Percentiles rank a stretch among this genome's conserved stretches.
These are phyloP conservation scores for Halcyon leucocephala DNA, from an alignment of 2,797 vertebrate species.

Conservation along the genomic window DNA sequence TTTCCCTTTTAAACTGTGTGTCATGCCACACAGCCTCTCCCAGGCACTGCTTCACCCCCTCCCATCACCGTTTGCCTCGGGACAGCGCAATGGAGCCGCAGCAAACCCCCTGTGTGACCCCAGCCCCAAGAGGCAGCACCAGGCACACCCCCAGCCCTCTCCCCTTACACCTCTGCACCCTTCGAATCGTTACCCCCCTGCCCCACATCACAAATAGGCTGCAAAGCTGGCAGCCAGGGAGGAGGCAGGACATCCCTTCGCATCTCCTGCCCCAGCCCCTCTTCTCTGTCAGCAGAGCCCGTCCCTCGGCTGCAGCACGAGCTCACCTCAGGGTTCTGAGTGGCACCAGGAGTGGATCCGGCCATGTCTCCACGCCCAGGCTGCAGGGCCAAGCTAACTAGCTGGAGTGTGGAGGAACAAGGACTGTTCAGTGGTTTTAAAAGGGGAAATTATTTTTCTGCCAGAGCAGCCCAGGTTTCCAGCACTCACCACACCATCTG, in stretches of 20 bases:
- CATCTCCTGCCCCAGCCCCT: background rate
- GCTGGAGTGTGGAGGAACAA: background rate
- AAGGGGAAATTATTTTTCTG: slow-evolving; percentile 44
- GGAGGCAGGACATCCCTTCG: background rate
- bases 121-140: background rate
- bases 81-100: accelerated
- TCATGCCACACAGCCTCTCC: background rate
- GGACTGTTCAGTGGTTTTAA: slow-evolving; percentile 36
- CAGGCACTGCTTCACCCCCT: accelerated
- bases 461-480: slow-evolving; percentile 23
- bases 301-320: background rate
- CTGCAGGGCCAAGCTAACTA: background rate
- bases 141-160: background rate
- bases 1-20: background rate
- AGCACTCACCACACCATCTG: slow-evolving; percentile 9
- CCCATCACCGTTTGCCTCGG: accelerated
- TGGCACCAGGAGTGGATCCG: background rate
- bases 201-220: background rate
- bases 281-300: background rate
- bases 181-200: accelerated
- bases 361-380: accelerated
- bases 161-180: background rate
- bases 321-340: background rate
- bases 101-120: background rate
- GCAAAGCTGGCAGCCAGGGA: background rate